Base-by-base conservation (phyloP, 2,888 invertebrate genomes). In the Troides oblongomaculatus region DNA sequence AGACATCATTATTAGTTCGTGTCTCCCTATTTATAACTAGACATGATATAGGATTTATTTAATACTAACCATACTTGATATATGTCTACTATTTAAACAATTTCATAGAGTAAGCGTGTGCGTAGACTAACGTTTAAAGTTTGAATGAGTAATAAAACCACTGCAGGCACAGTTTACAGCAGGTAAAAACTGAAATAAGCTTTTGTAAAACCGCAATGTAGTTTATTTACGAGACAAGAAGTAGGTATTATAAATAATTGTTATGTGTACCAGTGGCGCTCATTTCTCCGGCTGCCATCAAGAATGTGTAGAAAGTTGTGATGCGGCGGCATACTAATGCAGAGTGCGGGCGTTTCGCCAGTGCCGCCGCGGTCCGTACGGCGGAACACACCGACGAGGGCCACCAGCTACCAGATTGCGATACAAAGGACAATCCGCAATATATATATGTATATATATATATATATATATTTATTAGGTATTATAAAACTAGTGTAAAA, bases 261-360 rank as follows among this genome's bases (percentile, higher is more conserved):
- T 77, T 77, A 78, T 77, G 83, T 83, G 84, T 85, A 86, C 86
- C 83, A 84, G 84, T 82, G 85, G 84, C 83, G 82, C 82, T 83
- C 89, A 88, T 91, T 90, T 92, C 91, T 89, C 90, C 86, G 81
- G 80, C 80, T 81, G 83, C 81, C 84, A 84, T 82, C 84, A 90
- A 89, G 92, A 92, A 92, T 92, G 92, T 89, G 87, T 91, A 88
- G 92, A 92, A 92, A 92, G 92, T 92, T 87, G 88, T 89, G 88
- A 88, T 89, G 87, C 86, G 85, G 84, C 82, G 87, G 92, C 92
- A 92, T 92, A 92, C 91, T 92, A 92, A 92, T 92, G 78, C 84
- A 77, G 78, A 75, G 75, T 71, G 78, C 78, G 79, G 78, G 76
- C 85, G 85, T 86, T 85, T 85, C 85, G 86, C 84, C 79, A 78